A percentile compares a stretch with the other conserved stretches of the same genome.
These are phyloP conservation scores for Carabus problematicus DNA, from an alignment of 2,888 invertebrate genomes.

Conservation along the genomic window DNA sequence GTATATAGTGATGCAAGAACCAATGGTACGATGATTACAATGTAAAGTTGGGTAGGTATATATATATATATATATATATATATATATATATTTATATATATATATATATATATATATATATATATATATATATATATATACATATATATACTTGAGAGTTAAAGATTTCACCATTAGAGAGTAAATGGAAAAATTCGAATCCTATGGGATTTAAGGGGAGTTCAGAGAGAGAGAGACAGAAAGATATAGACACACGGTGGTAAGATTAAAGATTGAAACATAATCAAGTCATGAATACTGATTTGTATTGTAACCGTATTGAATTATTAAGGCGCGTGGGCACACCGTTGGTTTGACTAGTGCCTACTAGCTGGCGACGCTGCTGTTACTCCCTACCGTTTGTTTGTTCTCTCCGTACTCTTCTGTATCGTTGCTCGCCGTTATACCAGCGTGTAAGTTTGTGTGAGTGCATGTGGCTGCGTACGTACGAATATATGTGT, in stretches of 20 bases:
- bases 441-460: not conserved
- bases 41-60: too few relatives aligned
- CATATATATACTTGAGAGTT: too few relatives aligned
- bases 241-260: too few relatives aligned
- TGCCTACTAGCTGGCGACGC: not conserved
- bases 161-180: not conserved
- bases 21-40: too few relatives aligned
- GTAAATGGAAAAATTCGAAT: conserved; percentile 23
- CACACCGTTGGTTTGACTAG: conserved; percentile 4
- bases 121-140: not conserved
- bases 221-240: too few relatives aligned
- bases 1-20: too few relatives aligned
- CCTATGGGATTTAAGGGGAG: conserved; percentile 20
- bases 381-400: too few relatives aligned
- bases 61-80: too few relatives aligned
- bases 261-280: conserved; percentile 52
- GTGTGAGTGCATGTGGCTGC: not conserved
- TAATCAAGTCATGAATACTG: conserved; percentile 52
- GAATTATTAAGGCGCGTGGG: conserved; percentile 48
- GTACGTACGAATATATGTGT: not conserved
- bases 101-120: not conserved
- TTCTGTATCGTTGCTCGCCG: not conserved
- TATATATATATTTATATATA: too few relatives aligned
- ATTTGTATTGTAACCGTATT: conserved; percentile 50
- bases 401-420: too few relatives aligned